Evolutionary conservation across 2,888 invertebrate genomes (phyloP).

Genomic region (Oscheius onirici): DNA sequence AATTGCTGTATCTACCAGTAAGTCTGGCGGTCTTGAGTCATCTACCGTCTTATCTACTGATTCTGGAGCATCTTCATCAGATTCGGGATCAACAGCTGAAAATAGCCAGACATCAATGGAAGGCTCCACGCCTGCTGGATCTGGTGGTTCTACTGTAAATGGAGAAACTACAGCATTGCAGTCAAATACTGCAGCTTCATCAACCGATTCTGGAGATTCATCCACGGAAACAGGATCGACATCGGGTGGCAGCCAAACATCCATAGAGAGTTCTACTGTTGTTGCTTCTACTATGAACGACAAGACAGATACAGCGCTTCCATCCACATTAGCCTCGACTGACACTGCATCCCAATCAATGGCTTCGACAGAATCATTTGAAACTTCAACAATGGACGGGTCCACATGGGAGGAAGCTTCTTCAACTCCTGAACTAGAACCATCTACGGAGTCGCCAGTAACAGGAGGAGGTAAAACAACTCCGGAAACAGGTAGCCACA

Average conservation of each 20-base stretch:
- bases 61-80: too few relatives aligned
- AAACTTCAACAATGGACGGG: background rate
- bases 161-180: too few relatives aligned
- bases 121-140: background rate
- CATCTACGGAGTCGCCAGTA: too few relatives aligned
- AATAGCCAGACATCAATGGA: background rate
- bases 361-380: conserved; percentile 6
- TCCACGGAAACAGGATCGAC: background rate
- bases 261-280: background rate
- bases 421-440: too few relatives aligned
- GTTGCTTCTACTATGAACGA: background rate
- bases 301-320: too few relatives aligned
- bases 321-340: too few relatives aligned
- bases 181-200: background rate
- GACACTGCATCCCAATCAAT: conserved; percentile 6
- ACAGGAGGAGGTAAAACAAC: too few relatives aligned
- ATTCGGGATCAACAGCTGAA: background rate
- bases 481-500: too few relatives aligned
- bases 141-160: background rate
- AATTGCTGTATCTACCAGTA: conserved; percentile 6
- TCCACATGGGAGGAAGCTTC: background rate
- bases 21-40: background rate
- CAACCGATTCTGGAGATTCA: conserved; percentile 15
- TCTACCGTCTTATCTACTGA: too few relatives aligned
- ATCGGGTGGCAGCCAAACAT: background rate